Base-by-base conservation (phyloP, 2,888 invertebrate genomes). In the Drosophila merina region DNA sequence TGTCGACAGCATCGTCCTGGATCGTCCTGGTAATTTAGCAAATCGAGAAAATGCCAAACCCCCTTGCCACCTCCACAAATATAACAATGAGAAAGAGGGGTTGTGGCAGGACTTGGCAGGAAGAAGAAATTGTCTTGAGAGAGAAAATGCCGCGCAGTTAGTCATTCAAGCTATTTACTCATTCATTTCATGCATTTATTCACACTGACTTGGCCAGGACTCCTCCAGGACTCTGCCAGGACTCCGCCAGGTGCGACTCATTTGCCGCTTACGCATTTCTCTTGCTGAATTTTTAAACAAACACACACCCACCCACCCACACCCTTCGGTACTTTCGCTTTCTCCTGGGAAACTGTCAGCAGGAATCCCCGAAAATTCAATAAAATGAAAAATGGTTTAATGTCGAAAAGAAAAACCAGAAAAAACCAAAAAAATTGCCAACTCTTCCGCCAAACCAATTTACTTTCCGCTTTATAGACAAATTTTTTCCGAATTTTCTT, bases 161-260 rank as follows among this genome's bases (percentile, higher is more conserved):
- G 82, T 82, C 84, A 83, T 87, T 82, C 69, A 64, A 70, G 86
- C 77, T 88, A 86, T 87, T 87, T 87, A 83, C 75, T 86, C 75
- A 88, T 86, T 86, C 80, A 86, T 83, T 83, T 83, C 75, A 79
- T 87, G 75, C 75, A 82, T 86, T 86, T 80, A 88, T 86, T 77
- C 77, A 86, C 77, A 86, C 72, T 74, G 72, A 69, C 71, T 64
- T 44, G 28, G 31, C 33, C 33, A 28, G 28, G 28, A 28, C 28
- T 28, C 6, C 4, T 0, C 28, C 74, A 75, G 86, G 83, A 20
- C 20, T 20, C 20, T 20, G 33, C 33, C 33, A 28, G 28, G 28
- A 28, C 28, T 28, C 6, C 0, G 28, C 28, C 74, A 75, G 86
- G 83, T 87, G 40, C 71, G 62, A 72, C 71, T 75, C 80, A 73